Conservation (phyloP, 2,113 vertebrate species). For the Tauraco erythrolophus region DNA sequence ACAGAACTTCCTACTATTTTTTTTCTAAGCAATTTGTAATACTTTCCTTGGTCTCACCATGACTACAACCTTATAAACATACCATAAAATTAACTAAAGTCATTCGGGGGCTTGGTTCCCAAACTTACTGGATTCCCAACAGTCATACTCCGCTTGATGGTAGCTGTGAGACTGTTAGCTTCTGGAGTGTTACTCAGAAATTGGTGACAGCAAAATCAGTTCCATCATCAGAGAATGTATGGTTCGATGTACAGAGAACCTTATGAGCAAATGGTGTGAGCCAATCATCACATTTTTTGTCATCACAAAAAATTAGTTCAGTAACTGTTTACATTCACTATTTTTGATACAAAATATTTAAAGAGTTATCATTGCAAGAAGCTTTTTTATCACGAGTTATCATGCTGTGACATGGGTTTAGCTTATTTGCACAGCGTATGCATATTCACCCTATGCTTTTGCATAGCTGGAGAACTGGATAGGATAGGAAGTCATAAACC, state of each 20-base stretch:
- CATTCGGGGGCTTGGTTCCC: neutral
- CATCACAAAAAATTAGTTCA: neutral
- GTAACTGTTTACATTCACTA: neutral
- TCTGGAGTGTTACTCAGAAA: neutral
- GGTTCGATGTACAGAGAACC: neutral
- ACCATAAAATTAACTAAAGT: neutral
- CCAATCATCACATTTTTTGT: accelerated
- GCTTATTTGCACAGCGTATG: neutral
- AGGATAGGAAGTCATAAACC: neutral
- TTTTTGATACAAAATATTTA: neutral
- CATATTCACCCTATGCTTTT: neutral
- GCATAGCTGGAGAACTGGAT: neutral
- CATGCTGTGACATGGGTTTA: neutral
- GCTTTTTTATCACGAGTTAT: neutral
- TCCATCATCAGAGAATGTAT: neutral
- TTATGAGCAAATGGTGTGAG: neutral
- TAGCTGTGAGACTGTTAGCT: neutral
- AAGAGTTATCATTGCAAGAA: neutral
- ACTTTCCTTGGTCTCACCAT: neutral
- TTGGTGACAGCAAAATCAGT: neutral
- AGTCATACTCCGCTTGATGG: neutral
- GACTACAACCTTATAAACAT: constrained; percentile 10
- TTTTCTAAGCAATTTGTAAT: constrained; percentile 1
- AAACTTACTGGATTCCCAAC: neutral
- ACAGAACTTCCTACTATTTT: neutral